phyloP scores from a whole-genome alignment of 1,140 invertebrate genomes.

The Anagrus nilaparvatae region DNA sequence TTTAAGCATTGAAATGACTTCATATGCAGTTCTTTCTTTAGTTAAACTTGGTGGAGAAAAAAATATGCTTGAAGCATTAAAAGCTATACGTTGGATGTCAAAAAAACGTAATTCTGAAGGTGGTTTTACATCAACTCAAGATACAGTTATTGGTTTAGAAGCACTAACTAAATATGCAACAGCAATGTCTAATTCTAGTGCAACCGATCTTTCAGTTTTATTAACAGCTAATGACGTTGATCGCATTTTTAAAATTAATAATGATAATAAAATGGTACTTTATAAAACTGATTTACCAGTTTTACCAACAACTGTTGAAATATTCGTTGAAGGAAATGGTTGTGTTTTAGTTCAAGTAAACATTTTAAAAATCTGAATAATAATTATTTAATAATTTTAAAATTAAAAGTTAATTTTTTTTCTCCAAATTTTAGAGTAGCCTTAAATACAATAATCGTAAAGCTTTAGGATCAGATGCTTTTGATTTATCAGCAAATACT shows the following conservation, averaged over 20 bases:
- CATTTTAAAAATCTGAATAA: slow-evolving; percentile 5
- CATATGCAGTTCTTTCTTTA: slow-evolving; percentile 59
- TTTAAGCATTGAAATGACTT: slow-evolving; percentile 61
- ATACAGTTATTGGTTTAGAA: slow-evolving; percentile 56
- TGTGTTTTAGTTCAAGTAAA: slow-evolving; percentile 50
- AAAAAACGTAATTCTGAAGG: slow-evolving; percentile 64
- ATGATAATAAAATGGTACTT: slow-evolving; percentile 40
- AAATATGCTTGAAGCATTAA: slow-evolving; percentile 46
- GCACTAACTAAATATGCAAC: slow-evolving; percentile 51
- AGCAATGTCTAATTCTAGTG: slow-evolving; percentile 26
- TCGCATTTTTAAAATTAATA: slow-evolving; percentile 30
- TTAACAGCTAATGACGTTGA: slow-evolving; percentile 33
- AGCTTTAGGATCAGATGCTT: slow-evolving; percentile 36
- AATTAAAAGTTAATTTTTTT: neutral
- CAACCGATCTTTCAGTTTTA: slow-evolving; percentile 34
- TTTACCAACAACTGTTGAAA: slow-evolving; percentile 39
- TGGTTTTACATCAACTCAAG: slow-evolving; percentile 66
- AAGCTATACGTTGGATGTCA: slow-evolving; percentile 60
- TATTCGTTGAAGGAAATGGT: slow-evolving; percentile 46
- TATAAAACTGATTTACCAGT: slow-evolving; percentile 34
- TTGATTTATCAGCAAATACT: slow-evolving; percentile 31
- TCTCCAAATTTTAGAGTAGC: slow-evolving; percentile 33
- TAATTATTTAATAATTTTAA: neutral
- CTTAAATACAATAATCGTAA: slow-evolving; percentile 43
- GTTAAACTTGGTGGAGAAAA: slow-evolving; percentile 48